Percentiles rank a stretch among this genome's conserved stretches.
phyloP scores from a whole-genome alignment of 2,797 vertebrate genomes.

The Borostomias antarcticus region DNA sequence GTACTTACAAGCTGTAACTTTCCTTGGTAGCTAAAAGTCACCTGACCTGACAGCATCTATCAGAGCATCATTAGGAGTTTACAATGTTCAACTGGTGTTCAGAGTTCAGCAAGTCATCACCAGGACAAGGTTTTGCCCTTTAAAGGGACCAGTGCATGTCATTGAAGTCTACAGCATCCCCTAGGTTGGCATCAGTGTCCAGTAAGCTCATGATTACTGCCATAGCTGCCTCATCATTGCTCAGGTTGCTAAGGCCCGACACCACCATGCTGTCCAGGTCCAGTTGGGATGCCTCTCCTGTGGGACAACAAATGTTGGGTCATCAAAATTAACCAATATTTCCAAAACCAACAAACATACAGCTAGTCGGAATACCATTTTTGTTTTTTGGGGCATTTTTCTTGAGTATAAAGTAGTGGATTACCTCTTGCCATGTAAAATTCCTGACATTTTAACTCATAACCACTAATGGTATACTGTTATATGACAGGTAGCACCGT shows the following conservation, averaged over 20 bases:
- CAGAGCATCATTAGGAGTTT: neutral
- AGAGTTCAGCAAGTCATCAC: constrained; percentile 13
- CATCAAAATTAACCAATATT: neutral
- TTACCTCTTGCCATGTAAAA: no score
- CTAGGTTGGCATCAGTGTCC: constrained; percentile 91
- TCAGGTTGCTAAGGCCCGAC: constrained; percentile 89
- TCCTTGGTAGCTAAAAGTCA: neutral
- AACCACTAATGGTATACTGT: no score
- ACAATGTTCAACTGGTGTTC: constrained; percentile 27
- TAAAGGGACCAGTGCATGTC: constrained; percentile 91
- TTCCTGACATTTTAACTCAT: no score
- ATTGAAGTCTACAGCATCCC: constrained; percentile 89
- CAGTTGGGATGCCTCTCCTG: constrained; percentile 86
- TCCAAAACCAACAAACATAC: neutral
- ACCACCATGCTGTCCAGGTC: constrained; percentile 89
- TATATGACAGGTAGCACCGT: no score
- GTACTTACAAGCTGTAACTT: no score
- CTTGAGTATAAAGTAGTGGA: no score
- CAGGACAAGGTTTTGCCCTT: constrained; percentile 16
- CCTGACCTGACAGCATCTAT: neutral
- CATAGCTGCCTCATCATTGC: constrained; percentile 94
- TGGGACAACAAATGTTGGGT: neutral
- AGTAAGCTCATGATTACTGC: constrained; percentile 96
- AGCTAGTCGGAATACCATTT: neutral
- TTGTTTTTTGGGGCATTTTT: no score